Evolutionary conservation across 1,140 invertebrate genomes (phyloP), one percentile per base, ranked within the genome.

Genomic region (Drosophila fuyamai): DNA sequence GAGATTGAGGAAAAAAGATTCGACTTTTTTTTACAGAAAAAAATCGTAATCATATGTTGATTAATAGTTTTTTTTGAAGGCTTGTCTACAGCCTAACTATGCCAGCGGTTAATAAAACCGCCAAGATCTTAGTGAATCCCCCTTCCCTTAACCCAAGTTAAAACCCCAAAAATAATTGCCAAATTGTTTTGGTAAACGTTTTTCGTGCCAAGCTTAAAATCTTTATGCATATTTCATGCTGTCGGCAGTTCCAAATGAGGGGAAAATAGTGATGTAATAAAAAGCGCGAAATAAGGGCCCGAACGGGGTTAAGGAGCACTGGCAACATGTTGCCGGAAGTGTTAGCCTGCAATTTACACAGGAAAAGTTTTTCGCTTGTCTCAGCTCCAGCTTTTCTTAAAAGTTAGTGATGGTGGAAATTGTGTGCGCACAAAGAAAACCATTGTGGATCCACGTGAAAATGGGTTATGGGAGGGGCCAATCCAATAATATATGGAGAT

Each of bases 111-210:
- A 48, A 68, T 62, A 41, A 47, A 44, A 23, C 65, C 23, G 6
- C 50, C 43, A 44, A 14, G 48, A 43, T 18, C 43, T 63, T 41
- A 43, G n/a, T n/a, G 27, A 14, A 10, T 14, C 16, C 35, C 36
- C 18, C 12, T 27, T 0, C 5, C 0, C 46, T 16, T 4, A 2
- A 23, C 4, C 53, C 8, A 51, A 71, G 27, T 32, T 18, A 23
- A 70, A 70, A 56, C 50, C 75, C 27, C 55, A 59, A 56, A 76
- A 55, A 79, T 58, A 70, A 61, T 65, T 60, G 51, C 29, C 10
- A 75, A 82, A 68, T 67, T 57, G 61, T 75, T 82, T 79, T 66
- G 55, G 54, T 59, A 66, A 73, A 62, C 40, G 67, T 58, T 71
- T 53, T 18, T 44, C 66, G 9, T 41, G 41, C 18, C 35, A 32